Conservation (phyloP, 2,888 invertebrate genomes). For the Pemphredon lugubris region DNA sequence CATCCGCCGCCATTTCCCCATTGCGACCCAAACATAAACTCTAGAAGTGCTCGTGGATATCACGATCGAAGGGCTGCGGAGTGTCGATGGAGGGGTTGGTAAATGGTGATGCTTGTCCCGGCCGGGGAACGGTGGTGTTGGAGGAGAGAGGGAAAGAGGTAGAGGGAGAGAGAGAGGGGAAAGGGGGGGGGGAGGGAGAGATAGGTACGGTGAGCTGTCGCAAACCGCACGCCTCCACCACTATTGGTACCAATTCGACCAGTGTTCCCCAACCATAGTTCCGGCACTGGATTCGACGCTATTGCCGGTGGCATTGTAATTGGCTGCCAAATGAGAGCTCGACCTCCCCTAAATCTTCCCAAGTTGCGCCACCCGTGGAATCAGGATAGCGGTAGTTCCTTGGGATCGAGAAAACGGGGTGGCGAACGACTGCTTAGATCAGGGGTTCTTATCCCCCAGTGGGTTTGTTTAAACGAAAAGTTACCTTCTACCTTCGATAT, state of each 20-base stretch:
- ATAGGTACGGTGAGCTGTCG: conserved; percentile 50
- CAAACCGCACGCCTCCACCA: conserved; percentile 63
- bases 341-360: conserved; percentile 72
- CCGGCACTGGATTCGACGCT: conserved; percentile 63
- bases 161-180: conserved; percentile 18
- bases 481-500: no score
- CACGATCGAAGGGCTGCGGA: conserved; percentile 19
- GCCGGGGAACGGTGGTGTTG: background rate
- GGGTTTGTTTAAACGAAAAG: no score
- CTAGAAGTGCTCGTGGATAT: conserved; percentile 32
- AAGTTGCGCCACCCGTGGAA: conserved; percentile 63
- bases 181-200: no score
- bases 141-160: conserved; percentile 15
- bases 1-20: conserved; percentile 31
- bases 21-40: conserved; percentile 51
- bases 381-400: conserved; percentile 49
- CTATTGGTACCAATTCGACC: conserved; percentile 67
- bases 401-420: conserved; percentile 35
- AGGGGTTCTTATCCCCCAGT: no score
- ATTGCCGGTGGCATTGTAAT: conserved; percentile 74
- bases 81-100: conserved; percentile 19
- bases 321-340: conserved; percentile 76
- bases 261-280: conserved; percentile 60
- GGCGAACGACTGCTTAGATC: background rate
- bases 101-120: conserved; percentile 15